These are phyloP conservation scores for Datnioides undecimradiatus DNA, from an alignment of 2,113 vertebrate genomes.

Conservation along the genomic window DNA sequence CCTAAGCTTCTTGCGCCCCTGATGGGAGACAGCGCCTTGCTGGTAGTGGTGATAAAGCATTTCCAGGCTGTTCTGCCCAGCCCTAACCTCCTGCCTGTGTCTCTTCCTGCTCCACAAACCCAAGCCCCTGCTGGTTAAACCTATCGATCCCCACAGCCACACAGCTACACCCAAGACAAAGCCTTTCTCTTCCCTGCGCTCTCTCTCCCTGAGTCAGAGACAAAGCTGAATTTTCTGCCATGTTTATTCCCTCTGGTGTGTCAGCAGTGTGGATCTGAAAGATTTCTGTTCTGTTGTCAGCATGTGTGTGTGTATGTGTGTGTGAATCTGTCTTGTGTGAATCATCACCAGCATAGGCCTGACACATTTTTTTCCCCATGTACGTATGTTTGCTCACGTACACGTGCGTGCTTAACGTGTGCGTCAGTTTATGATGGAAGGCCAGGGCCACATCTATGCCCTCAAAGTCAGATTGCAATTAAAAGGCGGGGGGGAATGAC, in stretches of 20 bases:
- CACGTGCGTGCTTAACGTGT: conserved; percentile 9
- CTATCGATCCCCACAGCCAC: conserved; percentile 77
- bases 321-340: conserved; percentile 37
- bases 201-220: conserved; percentile 62
- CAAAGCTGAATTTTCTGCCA: conserved; percentile 68
- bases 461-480: conserved; percentile 81
- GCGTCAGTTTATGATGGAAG: conserved; percentile 44
- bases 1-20: conserved; percentile 65
- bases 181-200: conserved; percentile 56
- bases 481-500: conserved; percentile 75
- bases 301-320: conserved; percentile 14
- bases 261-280: conserved; percentile 58
- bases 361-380: conserved; percentile 13
- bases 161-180: conserved; percentile 74
- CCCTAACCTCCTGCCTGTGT: conserved; percentile 71
- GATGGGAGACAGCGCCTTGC: conserved; percentile 69
- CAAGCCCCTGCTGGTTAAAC: conserved; percentile 75
- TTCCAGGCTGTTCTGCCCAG: conserved; percentile 73
- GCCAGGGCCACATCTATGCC: conserved; percentile 47
- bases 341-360: conserved; percentile 16
- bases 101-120: conserved; percentile 76
- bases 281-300: conserved; percentile 37
- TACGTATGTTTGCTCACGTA: conserved; percentile 27
- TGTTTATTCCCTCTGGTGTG: conserved; percentile 69
- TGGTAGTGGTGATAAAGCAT: conserved; percentile 74